phyloP scores from a whole-genome alignment of 2,797 vertebrate species.

The Xenentodon cancila region DNA sequence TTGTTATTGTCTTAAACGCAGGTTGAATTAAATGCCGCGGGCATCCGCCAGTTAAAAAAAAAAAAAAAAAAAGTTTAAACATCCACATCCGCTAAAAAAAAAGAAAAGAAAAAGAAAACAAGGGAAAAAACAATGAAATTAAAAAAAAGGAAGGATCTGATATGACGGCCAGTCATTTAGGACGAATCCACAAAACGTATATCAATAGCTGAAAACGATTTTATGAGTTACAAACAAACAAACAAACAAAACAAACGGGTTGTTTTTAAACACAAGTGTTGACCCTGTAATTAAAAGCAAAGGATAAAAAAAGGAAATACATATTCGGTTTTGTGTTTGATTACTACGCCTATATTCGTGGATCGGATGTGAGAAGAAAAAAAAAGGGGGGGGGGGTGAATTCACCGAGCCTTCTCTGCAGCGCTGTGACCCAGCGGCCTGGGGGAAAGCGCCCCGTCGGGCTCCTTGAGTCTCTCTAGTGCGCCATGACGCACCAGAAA shows the following conservation, averaged over 20 bases:
- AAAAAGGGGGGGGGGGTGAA: background rate
- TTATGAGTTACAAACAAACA: too few relatives aligned
- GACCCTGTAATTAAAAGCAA: too few relatives aligned
- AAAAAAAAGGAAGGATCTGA: background rate
- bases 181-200: background rate
- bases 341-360: background rate
- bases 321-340: too few relatives aligned
- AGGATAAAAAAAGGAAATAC: too few relatives aligned
- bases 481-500: constrained; percentile 51
- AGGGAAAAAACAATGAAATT: background rate
- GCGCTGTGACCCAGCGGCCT: background rate
- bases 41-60: too few relatives aligned
- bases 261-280: too few relatives aligned
- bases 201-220: too few relatives aligned
- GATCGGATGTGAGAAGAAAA: background rate
- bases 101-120: background rate
- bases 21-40: too few relatives aligned
- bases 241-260: too few relatives aligned
- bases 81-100: background rate
- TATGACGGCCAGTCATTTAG: background rate
- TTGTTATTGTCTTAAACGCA: background rate
- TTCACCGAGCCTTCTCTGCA: too few relatives aligned
- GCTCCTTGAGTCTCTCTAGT: constrained; percentile 37
- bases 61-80: background rate
- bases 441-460: constrained; percentile 22